Conservation (phyloP, 1,140 invertebrate genomes). For the Cyclina sinensis region DNA sequence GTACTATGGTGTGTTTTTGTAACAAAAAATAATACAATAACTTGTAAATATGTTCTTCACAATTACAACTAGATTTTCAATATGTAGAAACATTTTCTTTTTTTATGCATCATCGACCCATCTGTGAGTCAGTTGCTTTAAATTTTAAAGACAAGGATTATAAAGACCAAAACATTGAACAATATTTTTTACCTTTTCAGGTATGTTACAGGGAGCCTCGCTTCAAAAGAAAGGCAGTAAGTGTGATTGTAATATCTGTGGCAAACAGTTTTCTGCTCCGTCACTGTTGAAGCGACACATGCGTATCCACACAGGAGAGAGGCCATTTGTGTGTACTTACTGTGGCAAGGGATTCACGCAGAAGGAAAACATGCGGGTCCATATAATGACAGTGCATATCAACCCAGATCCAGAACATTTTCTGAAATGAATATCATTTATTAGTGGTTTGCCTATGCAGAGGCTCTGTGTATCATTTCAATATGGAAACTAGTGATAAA, state of each 20-base stretch:
- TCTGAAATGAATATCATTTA: too few species aligned
- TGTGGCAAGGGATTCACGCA: slow-evolving; percentile 68
- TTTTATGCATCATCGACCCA: too few species aligned
- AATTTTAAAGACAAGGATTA: not conserved
- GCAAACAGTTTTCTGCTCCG: slow-evolving; percentile 63
- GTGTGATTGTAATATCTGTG: slow-evolving; percentile 86
- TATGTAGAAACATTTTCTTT: too few species aligned
- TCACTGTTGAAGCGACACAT: slow-evolving; percentile 92
- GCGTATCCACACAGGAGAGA: slow-evolving; percentile 89
- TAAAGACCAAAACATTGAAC: too few species aligned
- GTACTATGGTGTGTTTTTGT: too few species aligned
- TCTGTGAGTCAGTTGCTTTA: too few species aligned
- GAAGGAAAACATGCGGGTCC: slow-evolving; percentile 30
- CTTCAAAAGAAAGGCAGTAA: slow-evolving; percentile 65
- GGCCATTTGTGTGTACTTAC: slow-evolving; percentile 84
- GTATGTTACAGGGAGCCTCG: slow-evolving; percentile 1
- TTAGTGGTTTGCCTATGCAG: too few species aligned
- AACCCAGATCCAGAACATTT: not conserved
- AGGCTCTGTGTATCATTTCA: too few species aligned
- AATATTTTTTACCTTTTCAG: not conserved
- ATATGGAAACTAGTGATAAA: too few species aligned
- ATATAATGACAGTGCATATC: not conserved
- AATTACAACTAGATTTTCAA: too few species aligned
- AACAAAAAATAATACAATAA: too few species aligned
- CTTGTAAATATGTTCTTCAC: too few species aligned